A percentile compares a stretch with the other conserved stretches of the same genome.
phyloP scores from a whole-genome alignment of 2,113 vertebrate genomes.

The Mystacornis crossleyi region DNA sequence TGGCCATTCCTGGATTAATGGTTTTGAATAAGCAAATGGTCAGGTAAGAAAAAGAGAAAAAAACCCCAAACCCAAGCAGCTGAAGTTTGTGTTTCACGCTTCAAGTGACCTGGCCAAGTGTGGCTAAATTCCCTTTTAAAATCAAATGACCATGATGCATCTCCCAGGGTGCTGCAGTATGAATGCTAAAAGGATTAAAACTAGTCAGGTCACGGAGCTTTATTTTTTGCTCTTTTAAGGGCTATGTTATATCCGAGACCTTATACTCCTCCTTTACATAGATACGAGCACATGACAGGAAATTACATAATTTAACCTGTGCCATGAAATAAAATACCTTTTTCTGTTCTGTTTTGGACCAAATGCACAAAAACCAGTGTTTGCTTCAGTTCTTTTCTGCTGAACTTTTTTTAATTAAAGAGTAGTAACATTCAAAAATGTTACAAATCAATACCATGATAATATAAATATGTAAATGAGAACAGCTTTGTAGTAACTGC shows the following conservation, averaged over 20 bases:
- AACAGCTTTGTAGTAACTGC: neutral
- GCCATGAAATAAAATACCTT: neutral
- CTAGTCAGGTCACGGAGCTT: neutral
- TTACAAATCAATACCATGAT: neutral
- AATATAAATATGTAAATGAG: neutral
- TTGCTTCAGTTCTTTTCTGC: neutral
- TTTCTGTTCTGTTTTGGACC: neutral
- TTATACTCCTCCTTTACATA: slow-evolving; percentile 2
- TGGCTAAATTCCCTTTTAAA: slow-evolving; percentile 53
- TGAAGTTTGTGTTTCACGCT: slow-evolving; percentile 44
- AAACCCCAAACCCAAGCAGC: neutral
- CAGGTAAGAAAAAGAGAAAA: slow-evolving; percentile 1
- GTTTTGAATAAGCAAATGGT: slow-evolving; percentile 45
- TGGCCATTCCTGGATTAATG: neutral
- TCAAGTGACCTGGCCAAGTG: neutral
- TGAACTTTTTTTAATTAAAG: neutral
- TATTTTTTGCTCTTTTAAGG: slow-evolving; percentile 24
- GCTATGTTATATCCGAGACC: neutral
- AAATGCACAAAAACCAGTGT: neutral
- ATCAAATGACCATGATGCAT: slow-evolving; percentile 26
- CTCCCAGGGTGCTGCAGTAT: slow-evolving; percentile 52
- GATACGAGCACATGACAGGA: slow-evolving; percentile 16
- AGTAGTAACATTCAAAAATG: neutral
- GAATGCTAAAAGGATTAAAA: slow-evolving; percentile 70
- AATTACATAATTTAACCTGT: slow-evolving; percentile 10